Percentiles rank a stretch among this genome's conserved stretches.
Conservation (phyloP, 2,113 vertebrate species). For the Albula goreensis region DNA sequence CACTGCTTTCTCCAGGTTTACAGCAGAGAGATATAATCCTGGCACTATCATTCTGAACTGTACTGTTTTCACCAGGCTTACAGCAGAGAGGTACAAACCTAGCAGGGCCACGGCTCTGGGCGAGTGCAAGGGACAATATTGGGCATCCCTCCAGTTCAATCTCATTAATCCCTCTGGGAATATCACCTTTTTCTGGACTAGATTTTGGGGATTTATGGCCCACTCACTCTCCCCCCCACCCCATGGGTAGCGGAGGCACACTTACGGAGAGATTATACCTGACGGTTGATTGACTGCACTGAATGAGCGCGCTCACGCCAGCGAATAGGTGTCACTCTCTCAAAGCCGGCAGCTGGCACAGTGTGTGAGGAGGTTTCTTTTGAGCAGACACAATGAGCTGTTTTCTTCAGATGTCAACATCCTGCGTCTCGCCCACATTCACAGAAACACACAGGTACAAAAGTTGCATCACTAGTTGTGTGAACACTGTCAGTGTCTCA, state of each 20-base stretch:
- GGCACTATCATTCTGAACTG: no score
- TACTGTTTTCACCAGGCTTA: no score
- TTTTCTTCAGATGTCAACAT: not conserved
- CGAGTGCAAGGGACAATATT: not conserved
- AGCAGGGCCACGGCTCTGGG: no score
- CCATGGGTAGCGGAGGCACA: conserved; percentile 38
- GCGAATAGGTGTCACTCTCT: not conserved
- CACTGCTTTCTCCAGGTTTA: no score
- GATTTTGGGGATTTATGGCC: not conserved
- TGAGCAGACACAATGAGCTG: not conserved
- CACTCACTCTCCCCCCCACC: conserved; percentile 15
- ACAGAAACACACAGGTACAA: not conserved
- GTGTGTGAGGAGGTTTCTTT: not conserved
- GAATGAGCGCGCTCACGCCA: conserved; percentile 34
- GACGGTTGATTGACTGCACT: conserved; percentile 43
- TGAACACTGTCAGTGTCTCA: no score
- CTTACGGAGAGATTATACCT: conserved; percentile 44
- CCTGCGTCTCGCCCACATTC: not conserved
- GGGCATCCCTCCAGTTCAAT: not conserved
- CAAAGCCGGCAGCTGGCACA: not conserved
- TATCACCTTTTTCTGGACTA: not conserved
- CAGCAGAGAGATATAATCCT: no score
- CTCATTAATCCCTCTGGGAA: not conserved
- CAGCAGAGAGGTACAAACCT: no score
- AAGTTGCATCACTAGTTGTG: no score